These are phyloP conservation scores for Heliconius eleuchia DNA, from an alignment of 1,140 invertebrate species.

Conservation along the genomic window DNA sequence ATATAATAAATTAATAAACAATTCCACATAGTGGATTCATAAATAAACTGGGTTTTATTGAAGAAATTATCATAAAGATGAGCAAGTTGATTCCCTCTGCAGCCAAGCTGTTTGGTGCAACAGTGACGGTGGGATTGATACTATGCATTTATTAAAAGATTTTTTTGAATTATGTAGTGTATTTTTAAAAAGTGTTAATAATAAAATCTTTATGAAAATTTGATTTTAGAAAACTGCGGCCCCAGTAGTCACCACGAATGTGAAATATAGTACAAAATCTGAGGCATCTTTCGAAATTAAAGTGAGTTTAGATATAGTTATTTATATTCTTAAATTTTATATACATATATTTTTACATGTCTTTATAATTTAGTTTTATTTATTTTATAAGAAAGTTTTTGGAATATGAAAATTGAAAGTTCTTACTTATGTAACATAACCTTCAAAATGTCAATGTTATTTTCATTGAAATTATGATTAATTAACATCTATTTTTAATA, in stretches of 20 bases:
- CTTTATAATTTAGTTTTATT: not conserved
- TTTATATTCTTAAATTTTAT: not conserved
- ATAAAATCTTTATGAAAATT: conserved; percentile 27
- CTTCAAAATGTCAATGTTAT: conserved; percentile 70
- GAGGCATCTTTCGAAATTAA: conserved; percentile 89
- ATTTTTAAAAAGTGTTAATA: not conserved
- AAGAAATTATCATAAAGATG: conserved; percentile 63
- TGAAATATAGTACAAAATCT: conserved; percentile 83
- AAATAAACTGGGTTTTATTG: conserved; percentile 64
- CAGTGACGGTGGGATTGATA: conserved; percentile 54
- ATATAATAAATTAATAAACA: conserved; percentile 31
- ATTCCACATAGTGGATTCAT: conserved; percentile 10
- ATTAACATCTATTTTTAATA: not conserved
- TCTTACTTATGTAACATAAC: conserved; percentile 76
- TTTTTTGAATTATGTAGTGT: not conserved
- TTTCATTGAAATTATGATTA: conserved; percentile 16
- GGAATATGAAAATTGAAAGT: not conserved
- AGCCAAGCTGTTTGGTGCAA: conserved; percentile 59
- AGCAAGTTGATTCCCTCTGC: conserved; percentile 69
- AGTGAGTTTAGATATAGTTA: conserved; percentile 61
- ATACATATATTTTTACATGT: conserved; percentile 1
- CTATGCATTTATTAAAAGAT: not conserved
- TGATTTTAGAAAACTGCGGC: conserved; percentile 66
- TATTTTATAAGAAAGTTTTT: not conserved
- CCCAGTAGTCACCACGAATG: conserved; percentile 72